Evolutionary conservation across 2,113 vertebrate genomes (phyloP).

Genomic region (Hyaena hyaena): DNA sequence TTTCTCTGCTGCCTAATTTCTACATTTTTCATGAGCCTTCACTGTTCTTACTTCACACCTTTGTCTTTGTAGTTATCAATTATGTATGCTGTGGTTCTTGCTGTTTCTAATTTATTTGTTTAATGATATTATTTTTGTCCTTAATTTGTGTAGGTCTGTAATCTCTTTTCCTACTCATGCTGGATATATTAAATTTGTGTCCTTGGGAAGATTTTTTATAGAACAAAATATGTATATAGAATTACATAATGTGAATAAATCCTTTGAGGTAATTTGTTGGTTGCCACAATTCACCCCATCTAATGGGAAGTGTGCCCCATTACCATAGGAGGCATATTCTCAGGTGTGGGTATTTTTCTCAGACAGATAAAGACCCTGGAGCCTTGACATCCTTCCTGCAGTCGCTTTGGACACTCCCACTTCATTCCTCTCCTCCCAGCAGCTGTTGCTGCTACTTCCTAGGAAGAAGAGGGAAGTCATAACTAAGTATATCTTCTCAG

Average conservation of each 20-base stretch:
- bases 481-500: neutral
- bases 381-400: neutral
- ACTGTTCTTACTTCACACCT: neutral
- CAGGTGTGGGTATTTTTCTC: neutral
- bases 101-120: neutral
- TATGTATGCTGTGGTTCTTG: neutral
- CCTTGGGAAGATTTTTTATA: neutral
- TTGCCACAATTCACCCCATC: neutral
- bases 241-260: neutral
- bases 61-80: neutral
- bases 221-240: neutral
- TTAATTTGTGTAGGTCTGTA: neutral
- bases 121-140: neutral
- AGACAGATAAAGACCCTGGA: neutral
- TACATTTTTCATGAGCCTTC: neutral
- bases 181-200: neutral
- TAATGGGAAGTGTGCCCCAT: neutral
- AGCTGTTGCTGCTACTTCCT: neutral
- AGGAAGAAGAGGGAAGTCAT: neutral
- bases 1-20: neutral
- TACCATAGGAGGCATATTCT: neutral
- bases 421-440: neutral
- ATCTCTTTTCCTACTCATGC: neutral
- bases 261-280: neutral
- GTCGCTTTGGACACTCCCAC: neutral